phyloP scores from a whole-genome alignment of 2,888 invertebrate genomes.

The Drosophila silvestris region DNA sequence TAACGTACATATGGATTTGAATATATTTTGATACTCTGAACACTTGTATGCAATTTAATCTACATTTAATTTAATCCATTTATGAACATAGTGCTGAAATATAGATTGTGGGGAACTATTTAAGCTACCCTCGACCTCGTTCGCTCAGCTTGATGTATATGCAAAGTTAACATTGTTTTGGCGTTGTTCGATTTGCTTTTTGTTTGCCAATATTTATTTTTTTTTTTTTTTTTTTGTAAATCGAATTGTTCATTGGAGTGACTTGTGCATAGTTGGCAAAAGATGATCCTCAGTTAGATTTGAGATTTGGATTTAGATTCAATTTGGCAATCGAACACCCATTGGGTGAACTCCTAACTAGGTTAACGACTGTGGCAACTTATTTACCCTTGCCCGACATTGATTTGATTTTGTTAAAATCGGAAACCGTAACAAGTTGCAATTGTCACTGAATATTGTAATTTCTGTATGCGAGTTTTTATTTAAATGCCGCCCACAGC shows the following conservation, averaged over 20 bases:
- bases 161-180: slow-evolving; percentile 28
- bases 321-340: slow-evolving; percentile 2
- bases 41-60: neutral
- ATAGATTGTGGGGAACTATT: neutral
- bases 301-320: slow-evolving; percentile 6
- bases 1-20: too few relatives aligned
- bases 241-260: slow-evolving; percentile 22
- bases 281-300: slow-evolving; percentile 18
- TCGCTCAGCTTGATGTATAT: slow-evolving; percentile 26
- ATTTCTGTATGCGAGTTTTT: neutral
- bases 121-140: slow-evolving; percentile 28
- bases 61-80: neutral
- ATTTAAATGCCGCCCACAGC: neutral
- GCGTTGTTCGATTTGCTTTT: slow-evolving; percentile 31
- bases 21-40: too few relatives aligned
- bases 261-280: slow-evolving; percentile 9
- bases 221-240: neutral
- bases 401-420: neutral
- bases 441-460: neutral
- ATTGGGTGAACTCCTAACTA: neutral
- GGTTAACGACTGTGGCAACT: neutral
- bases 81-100: neutral
- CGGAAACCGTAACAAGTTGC: neutral
- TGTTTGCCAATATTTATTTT: slow-evolving; percentile 8
- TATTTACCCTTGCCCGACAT: neutral